Conservation (phyloP, 2,888 invertebrate genomes). For the Stenodera caucasica region DNA sequence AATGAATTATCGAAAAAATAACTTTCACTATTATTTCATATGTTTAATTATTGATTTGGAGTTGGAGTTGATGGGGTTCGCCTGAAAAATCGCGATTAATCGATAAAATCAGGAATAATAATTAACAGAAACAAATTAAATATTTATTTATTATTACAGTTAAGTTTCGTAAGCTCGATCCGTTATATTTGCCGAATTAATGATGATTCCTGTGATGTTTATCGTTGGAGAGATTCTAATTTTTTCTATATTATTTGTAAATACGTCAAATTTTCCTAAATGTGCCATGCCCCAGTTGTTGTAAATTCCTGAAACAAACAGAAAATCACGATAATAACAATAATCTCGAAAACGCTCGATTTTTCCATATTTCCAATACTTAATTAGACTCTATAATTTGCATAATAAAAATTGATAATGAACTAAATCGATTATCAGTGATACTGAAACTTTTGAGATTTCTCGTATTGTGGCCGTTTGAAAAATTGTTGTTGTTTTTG, state of each 20-base stretch:
- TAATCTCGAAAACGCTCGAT: background rate
- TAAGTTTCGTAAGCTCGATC: slow-evolving; percentile 10
- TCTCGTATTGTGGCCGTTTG: too few relatives aligned
- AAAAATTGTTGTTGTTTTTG: background rate
- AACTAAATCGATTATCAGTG: background rate
- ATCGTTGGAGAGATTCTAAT: background rate
- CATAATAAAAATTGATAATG: background rate
- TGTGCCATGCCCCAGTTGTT: background rate
- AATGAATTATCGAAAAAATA: slow-evolving; percentile 11
- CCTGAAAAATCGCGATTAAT: slow-evolving; percentile 7
- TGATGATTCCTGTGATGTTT: background rate
- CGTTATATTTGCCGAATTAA: slow-evolving; percentile 23
- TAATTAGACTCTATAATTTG: background rate
- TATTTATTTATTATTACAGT: background rate
- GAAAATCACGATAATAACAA: background rate
- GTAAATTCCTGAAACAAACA: background rate
- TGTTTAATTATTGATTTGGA: background rate
- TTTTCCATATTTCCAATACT: too few relatives aligned
- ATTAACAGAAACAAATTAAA: slow-evolving; percentile 5
- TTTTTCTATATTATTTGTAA: background rate
- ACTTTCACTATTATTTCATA: slow-evolving; percentile 21
- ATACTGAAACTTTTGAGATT: background rate
- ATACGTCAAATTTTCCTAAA: background rate
- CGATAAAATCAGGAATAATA: background rate
- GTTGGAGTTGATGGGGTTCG: too few relatives aligned